A percentile compares a stretch with the other conserved stretches of the same genome.
These are phyloP conservation scores for Aegotheles bennettii DNA, from an alignment of 2,113 vertebrate species.

Conservation along the genomic window DNA sequence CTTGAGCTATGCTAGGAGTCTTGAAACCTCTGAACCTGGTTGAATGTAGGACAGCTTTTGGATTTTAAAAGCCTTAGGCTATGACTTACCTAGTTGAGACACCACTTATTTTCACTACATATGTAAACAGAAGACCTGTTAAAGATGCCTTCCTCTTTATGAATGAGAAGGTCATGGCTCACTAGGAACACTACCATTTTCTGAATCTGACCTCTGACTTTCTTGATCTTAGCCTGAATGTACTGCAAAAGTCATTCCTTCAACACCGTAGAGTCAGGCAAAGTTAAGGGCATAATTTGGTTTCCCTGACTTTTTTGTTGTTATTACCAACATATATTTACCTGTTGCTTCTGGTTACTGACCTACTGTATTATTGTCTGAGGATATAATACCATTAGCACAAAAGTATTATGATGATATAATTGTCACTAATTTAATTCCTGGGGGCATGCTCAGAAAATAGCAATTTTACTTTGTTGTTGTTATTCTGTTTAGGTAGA, in stretches of 20 bases:
- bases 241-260: not conserved
- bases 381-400: not conserved
- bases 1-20: not conserved
- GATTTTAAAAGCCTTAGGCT: not conserved
- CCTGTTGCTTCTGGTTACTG: not conserved
- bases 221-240: not conserved
- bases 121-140: not conserved
- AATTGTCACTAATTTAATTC: not conserved
- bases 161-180: not conserved
- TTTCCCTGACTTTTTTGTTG: not conserved
- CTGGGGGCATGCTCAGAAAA: not conserved
- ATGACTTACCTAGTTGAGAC: not conserved
- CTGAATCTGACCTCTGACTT: accelerated
- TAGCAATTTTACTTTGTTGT: accelerated
- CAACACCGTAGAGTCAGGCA: not conserved
- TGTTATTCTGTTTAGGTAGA: not conserved
- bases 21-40: not conserved
- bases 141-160: not conserved
- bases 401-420: too few relatives aligned
- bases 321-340: not conserved
- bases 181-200: not conserved
- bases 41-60: not conserved
- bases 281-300: not conserved
- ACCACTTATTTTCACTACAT: not conserved
- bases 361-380: not conserved